Conservation (phyloP, 2,113 vertebrate species). For the Limanda limanda region DNA sequence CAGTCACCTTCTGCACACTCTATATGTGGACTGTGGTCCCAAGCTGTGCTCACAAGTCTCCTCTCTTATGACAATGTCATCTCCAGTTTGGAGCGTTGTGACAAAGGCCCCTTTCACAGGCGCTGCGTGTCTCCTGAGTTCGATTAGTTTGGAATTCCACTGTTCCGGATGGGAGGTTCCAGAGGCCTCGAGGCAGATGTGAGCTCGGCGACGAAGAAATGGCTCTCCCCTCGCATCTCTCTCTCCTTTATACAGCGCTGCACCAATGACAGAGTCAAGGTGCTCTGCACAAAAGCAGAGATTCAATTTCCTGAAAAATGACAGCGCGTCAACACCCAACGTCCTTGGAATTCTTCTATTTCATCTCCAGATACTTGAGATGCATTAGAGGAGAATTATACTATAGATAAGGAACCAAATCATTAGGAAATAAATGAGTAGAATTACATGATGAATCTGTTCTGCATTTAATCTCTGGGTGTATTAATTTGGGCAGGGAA, state of each 20-base stretch:
- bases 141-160: slow-evolving; percentile 77
- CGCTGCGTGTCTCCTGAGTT: slow-evolving; percentile 70
- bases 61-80: slow-evolving; percentile 74
- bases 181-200: slow-evolving; percentile 54
- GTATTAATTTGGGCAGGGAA: slow-evolving; percentile 1
- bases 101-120: slow-evolving; percentile 73
- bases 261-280: slow-evolving; percentile 56
- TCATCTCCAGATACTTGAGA: slow-evolving; percentile 10
- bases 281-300: slow-evolving; percentile 36
- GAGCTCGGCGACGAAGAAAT: slow-evolving; percentile 46
- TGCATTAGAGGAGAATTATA: neutral
- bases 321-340: slow-evolving; percentile 18
- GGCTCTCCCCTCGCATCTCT: neutral
- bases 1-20: slow-evolving; percentile 60
- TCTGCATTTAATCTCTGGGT: slow-evolving; percentile 14
- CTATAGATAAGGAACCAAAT: slow-evolving; percentile 4
- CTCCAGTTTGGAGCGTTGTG: slow-evolving; percentile 60
- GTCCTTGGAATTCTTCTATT: slow-evolving; percentile 42
- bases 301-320: slow-evolving; percentile 34
- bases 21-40: slow-evolving; percentile 29
- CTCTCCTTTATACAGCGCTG: neutral
- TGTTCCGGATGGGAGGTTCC: slow-evolving; percentile 71
- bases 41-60: slow-evolving; percentile 48
- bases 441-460: slow-evolving; percentile 20
- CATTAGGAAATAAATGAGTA: slow-evolving; percentile 14